These are phyloP conservation scores for Aphelenchoides besseyi DNA, from an alignment of 1,140 invertebrate genomes.

Conservation along the genomic window DNA sequence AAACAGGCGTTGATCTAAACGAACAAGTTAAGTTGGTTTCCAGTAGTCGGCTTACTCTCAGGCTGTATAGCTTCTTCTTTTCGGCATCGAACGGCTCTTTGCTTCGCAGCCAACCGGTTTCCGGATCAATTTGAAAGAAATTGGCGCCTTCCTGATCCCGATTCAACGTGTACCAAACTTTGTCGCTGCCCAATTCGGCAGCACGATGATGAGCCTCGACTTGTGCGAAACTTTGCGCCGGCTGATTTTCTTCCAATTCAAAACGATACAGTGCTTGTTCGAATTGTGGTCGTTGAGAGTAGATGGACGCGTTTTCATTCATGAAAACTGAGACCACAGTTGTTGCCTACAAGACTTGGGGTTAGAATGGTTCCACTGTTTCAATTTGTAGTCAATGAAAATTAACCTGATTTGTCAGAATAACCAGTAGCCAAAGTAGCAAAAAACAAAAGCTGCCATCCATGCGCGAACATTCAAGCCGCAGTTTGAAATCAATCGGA, in stretches of 20 bases:
- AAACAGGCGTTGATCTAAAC: slow-evolving; percentile 49
- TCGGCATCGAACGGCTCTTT: slow-evolving; percentile 34
- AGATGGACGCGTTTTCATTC: slow-evolving; percentile 36
- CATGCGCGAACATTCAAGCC: not conserved
- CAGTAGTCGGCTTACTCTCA: slow-evolving; percentile 23
- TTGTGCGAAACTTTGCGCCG: slow-evolving; percentile 31
- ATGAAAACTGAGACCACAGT: slow-evolving; percentile 50
- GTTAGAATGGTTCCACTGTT: slow-evolving; percentile 1
- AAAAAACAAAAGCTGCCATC: not conserved
- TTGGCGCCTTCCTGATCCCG: slow-evolving; percentile 20
- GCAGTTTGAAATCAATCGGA: no score
- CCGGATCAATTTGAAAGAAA: slow-evolving; percentile 30
- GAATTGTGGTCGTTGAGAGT: slow-evolving; percentile 37
- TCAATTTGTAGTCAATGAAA: no score
- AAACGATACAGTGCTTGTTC: slow-evolving; percentile 48
- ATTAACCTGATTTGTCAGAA: not conserved
- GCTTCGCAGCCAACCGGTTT: slow-evolving; percentile 32
- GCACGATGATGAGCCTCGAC: slow-evolving; percentile 43
- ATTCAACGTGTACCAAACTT: slow-evolving; percentile 27
- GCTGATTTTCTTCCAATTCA: slow-evolving; percentile 40
- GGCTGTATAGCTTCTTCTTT: slow-evolving; percentile 31
- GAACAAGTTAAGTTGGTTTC: not conserved
- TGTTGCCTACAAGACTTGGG: slow-evolving; percentile 36
- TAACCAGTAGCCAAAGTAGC: not conserved
- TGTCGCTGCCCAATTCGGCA: slow-evolving; percentile 34